Evolutionary conservation across 2,888 invertebrate genomes (phyloP).

Genomic region (Epinotia demarniana): DNA sequence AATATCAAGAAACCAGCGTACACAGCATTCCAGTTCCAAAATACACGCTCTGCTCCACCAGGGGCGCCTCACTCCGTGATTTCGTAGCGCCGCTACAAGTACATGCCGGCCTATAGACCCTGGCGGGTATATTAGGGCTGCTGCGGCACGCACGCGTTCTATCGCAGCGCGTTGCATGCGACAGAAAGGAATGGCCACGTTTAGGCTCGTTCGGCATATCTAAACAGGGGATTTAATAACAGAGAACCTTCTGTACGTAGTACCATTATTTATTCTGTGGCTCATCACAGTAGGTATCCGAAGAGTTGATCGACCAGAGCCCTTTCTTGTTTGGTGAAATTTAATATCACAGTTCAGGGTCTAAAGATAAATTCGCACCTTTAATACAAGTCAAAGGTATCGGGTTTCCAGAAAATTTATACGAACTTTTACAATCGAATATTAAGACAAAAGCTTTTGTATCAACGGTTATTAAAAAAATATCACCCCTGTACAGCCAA

Average conservation of each 20-base stretch:
- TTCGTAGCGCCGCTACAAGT: no score
- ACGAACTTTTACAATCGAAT: background rate
- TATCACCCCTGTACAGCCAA: background rate
- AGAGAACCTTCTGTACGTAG: no score
- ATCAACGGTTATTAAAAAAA: background rate
- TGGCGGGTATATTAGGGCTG: no score
- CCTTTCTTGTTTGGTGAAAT: slow-evolving; percentile 21
- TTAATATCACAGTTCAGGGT: slow-evolving; percentile 22
- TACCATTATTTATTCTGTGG: no score
- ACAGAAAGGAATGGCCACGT: no score
- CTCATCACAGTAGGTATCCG: background rate
- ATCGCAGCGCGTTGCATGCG: no score
- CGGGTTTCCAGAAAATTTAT: background rate
- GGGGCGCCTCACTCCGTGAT: no score
- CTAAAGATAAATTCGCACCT: slow-evolving; percentile 3
- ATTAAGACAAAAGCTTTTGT: background rate
- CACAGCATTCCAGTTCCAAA: background rate
- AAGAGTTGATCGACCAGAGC: slow-evolving; percentile 30
- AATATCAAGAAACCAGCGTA: no score
- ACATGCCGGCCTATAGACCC: no score
- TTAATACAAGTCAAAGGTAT: background rate
- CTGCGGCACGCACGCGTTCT: no score
- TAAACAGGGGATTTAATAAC: no score
- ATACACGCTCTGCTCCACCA: slow-evolving; percentile 15
- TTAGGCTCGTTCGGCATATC: no score